Evolutionary conservation across 2,113 vertebrate genomes (phyloP), one percentile per base, ranked within the genome.

Genomic region (Perca flavescens): DNA sequence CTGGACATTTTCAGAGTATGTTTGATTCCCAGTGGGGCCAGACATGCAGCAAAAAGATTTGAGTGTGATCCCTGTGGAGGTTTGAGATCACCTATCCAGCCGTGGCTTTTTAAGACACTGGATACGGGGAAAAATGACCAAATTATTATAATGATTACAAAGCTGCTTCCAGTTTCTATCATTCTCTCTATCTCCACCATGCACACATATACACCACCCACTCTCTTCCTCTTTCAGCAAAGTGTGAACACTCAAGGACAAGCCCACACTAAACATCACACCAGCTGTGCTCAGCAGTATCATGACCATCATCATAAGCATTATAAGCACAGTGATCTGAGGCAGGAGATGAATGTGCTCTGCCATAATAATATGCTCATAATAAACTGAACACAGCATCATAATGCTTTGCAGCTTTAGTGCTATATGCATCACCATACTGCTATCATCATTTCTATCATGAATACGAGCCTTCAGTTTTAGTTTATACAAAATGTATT

Each of bases 201-300:
- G 43, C 40, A 74, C 57, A 62, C 70, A 47, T 10, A 43, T 10
- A 49, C 53, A 65, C 70, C 84, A 57, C 87, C 85, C 86, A 85
- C 88, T 86, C 77, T 62, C 82, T 82, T 69, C 77, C 66, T 73
- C 60, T 73, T 36, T 58, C 53, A 43, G 77, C 50, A 53, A 82
- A 80, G 60, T 79, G 76, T 70, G 74, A 87, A 75, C 64, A 58
- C 80, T 85, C 68, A 58, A 82, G 72, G 79, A 78, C 58, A 40
- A 85, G 53, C 86, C 76, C 43, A 79, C 86, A 79, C 77, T 61
- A 77, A 86, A 79, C 76, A 75, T 82, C 73, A 64, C 84, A 76
- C 68, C 85, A 90, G 82, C 80, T 84, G 83, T 85, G 79, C 68
- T 34, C 17, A 46, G 77, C 84, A 66, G 34, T 15, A 60, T 57